Evolutionary conservation across 1,140 invertebrate genomes (phyloP).

Genomic region (Ylistrum balloti): DNA sequence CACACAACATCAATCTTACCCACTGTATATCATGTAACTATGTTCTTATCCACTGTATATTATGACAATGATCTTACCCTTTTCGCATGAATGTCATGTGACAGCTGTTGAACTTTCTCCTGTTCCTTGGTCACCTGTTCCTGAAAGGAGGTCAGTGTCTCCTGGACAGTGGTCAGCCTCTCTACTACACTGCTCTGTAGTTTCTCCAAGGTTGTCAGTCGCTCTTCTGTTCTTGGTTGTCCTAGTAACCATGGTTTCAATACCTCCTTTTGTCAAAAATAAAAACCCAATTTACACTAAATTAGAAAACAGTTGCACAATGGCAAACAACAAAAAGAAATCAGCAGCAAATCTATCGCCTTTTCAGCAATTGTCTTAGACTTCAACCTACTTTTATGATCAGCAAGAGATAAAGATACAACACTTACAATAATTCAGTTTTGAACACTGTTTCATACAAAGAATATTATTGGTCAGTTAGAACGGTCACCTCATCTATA

Average conservation of each 20-base stretch:
- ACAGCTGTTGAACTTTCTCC: slow-evolving; percentile 65
- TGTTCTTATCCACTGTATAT: background rate
- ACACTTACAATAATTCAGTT: too few species aligned
- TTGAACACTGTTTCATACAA: too few species aligned
- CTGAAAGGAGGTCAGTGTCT: slow-evolving; percentile 67
- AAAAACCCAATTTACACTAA: too few species aligned
- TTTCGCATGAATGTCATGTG: slow-evolving; percentile 67
- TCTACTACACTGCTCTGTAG: slow-evolving; percentile 63
- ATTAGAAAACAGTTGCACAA: too few species aligned
- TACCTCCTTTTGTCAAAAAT: slow-evolving; percentile 57
- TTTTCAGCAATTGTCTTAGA: too few species aligned
- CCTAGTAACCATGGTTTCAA: slow-evolving; percentile 71
- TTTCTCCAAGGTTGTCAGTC: slow-evolving; percentile 59
- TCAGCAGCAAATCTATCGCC: too few species aligned
- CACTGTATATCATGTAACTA: background rate
- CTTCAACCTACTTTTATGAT: too few species aligned
- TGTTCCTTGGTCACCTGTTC: slow-evolving; percentile 65
- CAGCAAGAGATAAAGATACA: too few species aligned
- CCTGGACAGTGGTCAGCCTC: slow-evolving; percentile 61
- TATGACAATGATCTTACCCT: slow-evolving; percentile 56
- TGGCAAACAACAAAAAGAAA: too few species aligned
- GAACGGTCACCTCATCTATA: too few species aligned
- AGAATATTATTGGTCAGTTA: too few species aligned
- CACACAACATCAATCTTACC: too few species aligned
- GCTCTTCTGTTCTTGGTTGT: slow-evolving; percentile 56